Evolutionary conservation across 2,888 invertebrate species (phyloP), one percentile per base, ranked within the genome.

Genomic region (Thelaira solivaga): DNA sequence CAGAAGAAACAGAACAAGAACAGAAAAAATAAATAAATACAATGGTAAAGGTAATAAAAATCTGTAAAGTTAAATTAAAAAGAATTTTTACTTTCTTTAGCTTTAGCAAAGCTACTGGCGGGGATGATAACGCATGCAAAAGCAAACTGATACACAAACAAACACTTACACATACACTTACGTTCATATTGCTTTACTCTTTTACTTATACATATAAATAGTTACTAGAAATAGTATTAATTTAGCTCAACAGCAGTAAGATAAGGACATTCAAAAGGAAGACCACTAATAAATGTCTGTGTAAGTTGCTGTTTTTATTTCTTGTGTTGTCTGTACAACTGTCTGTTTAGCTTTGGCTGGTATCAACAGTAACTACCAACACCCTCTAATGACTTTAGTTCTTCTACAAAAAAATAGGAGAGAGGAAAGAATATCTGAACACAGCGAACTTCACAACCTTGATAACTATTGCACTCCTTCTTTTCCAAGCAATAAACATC

Each of bases 231-330:
- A 34, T 43, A 22, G 51, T 16, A 65, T 65, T 47, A 55, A 64
- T 72, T 64, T 55, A 47, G 45, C 43, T 45, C 26, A 47, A 51
- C 53, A 36, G 22, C 16, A 24, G 11, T 24, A 26, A 73, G 67
- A 55, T 68, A 61, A 76, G 67, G 26, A 64, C 24, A 51, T 45
- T 36, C 26, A 20, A 11, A 64, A 74, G 53, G 26, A 74, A 74
- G 65, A 74, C 69, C 69, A 61, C 65, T 65, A 78, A 78, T 74
- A 74, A 78, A 74, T 65, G 74, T 71, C 64, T 59, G 73, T 57
- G 13, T 47, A 29, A 11, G 10, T 71, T 5, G 24, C 11, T 22
- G 1, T 24, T 41, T 36, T 51, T 47, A 16, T 59, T 41, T 55
- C 7, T 55, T 55, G 36, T 18, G 6, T 36, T 20, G 24, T 13